phyloP scores from a whole-genome alignment of 2,888 invertebrate species.

The Hipparchia semele region DNA sequence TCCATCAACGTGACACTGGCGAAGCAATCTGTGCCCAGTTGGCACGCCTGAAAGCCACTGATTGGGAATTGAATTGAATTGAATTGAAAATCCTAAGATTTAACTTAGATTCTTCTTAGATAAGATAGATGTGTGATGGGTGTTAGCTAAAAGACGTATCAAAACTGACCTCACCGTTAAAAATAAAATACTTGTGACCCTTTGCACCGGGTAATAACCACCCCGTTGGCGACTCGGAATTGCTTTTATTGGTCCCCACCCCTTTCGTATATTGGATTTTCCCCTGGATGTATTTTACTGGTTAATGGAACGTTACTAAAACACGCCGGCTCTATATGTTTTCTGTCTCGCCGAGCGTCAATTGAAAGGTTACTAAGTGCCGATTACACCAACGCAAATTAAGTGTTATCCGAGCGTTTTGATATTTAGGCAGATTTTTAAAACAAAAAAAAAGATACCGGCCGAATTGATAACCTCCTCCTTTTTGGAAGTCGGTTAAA shows the following conservation, averaged over 20 bases:
- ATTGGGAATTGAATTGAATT: no score
- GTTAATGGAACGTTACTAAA: slow-evolving; percentile 14
- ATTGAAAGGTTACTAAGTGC: not conserved
- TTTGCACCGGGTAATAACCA: slow-evolving; percentile 12
- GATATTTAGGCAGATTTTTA: not conserved
- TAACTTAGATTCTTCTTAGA: no score
- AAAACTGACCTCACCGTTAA: not conserved
- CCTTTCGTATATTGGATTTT: slow-evolving; percentile 23
- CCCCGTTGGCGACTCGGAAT: slow-evolving; percentile 7
- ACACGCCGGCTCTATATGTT: not conserved
- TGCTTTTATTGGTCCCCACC: slow-evolving; percentile 16
- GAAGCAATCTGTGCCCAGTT: no score
- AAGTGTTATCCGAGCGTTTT: not conserved
- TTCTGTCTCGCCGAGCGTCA: not conserved
- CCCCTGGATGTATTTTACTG: slow-evolving; percentile 9
- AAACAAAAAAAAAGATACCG: no score
- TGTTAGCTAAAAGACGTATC: not conserved
- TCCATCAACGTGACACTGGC: no score
- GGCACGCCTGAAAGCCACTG: no score
- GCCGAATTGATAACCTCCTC: no score
- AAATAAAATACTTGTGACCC: slow-evolving; percentile 2
- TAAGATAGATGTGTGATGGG: not conserved
- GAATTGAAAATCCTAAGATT: no score
- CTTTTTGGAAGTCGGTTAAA: no score
- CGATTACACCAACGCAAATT: not conserved